Evolutionary conservation across 1,140 invertebrate species (phyloP).

Genomic region (Bombus difficillimus): DNA sequence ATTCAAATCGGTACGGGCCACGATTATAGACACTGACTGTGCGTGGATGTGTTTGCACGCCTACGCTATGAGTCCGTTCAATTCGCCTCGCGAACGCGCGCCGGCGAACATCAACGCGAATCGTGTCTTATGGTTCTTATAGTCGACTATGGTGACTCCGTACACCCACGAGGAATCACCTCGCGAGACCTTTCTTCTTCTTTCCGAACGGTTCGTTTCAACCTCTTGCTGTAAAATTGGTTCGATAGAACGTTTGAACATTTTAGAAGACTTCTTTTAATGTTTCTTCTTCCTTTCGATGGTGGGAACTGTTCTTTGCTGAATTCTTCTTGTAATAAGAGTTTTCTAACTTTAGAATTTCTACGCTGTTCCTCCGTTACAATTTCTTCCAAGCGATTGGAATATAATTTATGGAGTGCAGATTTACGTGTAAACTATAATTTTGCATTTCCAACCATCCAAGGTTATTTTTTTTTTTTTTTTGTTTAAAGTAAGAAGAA

Average conservation of each 20-base stretch:
- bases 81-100: background rate
- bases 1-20: constrained; percentile 13
- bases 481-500: background rate
- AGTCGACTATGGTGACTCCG: background rate
- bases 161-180: constrained; percentile 1
- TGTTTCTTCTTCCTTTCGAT: background rate
- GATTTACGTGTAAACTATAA: background rate
- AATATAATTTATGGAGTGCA: no score
- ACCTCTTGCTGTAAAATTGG: background rate
- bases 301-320: no score
- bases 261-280: background rate
- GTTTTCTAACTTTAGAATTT: no score
- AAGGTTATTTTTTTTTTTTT: background rate
- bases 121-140: background rate
- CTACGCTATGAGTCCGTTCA: constrained; percentile 7
- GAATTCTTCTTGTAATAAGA: no score
- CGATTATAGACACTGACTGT: constrained; percentile 7
- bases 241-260: background rate
- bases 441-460: background rate
- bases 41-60: constrained; percentile 27
- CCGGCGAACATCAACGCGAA: constrained; percentile 10
- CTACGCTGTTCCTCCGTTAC: no score
- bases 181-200: background rate
- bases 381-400: no score
- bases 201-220: background rate